Base-by-base conservation (phyloP, 2,888 invertebrate species). In the Phyllotreta striolata region DNA sequence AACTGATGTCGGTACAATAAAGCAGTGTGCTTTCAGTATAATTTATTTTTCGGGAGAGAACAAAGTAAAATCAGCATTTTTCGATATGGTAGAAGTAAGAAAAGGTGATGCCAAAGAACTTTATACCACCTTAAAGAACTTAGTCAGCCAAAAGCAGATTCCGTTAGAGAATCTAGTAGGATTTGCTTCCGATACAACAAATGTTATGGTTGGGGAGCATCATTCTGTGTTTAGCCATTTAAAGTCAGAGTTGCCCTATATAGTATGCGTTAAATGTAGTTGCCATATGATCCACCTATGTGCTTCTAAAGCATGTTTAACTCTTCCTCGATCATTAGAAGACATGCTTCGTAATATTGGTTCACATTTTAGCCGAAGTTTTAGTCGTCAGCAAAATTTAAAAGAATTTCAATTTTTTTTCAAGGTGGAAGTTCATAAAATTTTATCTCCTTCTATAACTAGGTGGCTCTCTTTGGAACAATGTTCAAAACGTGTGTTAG, bases 201-300 rank as follows among this genome's bases (percentile, higher is more conserved):
- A 66, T 57, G 63, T 60, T 12, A 60, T 63, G 66, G 59, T 56
- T 6, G 66, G 63, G 13, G 40, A 63, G 7, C n/a, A 56, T 12
- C 38, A 62, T 9, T 64, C 51, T 12, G 55, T 64, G 10, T 65
- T 60, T 61, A 4, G 34, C 8, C 39, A 13, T 9, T 12, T 66
- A 24, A 66, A 63, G 39, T 12, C 55, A 39, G 54, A 63, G 1
- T 37, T 63, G n/a, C 61, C 65, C 9, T 6, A 63, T 54, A 76
- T 79, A 64, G 71, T 74, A 6, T 72, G 69, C 37, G 64, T 78
- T 34, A 78, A 75, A 66, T 80, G 77, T 64, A 74, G 72, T 35
- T 79, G 78, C 62, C 79, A 78, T 63, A 72, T 75, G 69, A 73
- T 76, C 41, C 73, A 78, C 66, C 67, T 78, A 55, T 70, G 73